These are phyloP conservation scores for Dorcus hopei DNA, from an alignment of 2,888 invertebrate species.

Conservation along the genomic window DNA sequence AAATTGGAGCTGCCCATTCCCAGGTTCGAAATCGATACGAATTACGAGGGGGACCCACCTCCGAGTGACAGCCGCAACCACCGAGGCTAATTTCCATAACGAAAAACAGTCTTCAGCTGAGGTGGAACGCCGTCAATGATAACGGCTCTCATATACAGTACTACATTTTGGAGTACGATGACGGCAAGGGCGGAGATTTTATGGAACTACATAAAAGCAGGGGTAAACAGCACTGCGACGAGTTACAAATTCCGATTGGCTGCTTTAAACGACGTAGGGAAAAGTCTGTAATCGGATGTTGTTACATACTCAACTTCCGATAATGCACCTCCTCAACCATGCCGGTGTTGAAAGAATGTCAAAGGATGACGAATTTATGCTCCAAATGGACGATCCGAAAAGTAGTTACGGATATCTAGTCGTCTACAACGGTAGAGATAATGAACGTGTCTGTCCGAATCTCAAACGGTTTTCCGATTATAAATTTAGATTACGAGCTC, in stretches of 20 bases:
- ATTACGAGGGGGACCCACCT: no score
- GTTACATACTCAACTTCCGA: conserved; percentile 72
- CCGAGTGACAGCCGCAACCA: conserved; percentile 62
- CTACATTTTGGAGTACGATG: conserved; percentile 76
- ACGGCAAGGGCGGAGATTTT: conserved; percentile 67
- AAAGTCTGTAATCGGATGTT: conserved; percentile 68
- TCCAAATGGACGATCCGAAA: conserved; percentile 69
- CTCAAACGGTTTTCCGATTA: conserved; percentile 75
- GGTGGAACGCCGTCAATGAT: conserved; percentile 71
- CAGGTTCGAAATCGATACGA: no score
- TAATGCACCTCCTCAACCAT: conserved; percentile 74
- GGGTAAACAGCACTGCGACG: conserved; percentile 76
- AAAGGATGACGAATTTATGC: conserved; percentile 75
- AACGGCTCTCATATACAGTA: conserved; percentile 77
- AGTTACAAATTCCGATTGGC: conserved; percentile 79
- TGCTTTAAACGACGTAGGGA: conserved; percentile 78
- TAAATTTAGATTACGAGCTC: conserved; percentile 76
- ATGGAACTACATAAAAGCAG: conserved; percentile 70
- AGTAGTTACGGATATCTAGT: conserved; percentile 53
- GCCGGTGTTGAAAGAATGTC: conserved; percentile 68
- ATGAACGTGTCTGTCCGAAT: conserved; percentile 63
- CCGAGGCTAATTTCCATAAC: conserved; percentile 71
- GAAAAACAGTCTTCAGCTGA: conserved; percentile 67
- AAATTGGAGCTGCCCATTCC: no score
- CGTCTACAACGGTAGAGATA: conserved; percentile 75